Conservation (phyloP, 2,113 vertebrate genomes). For the Choloepus hoffmanni region DNA sequence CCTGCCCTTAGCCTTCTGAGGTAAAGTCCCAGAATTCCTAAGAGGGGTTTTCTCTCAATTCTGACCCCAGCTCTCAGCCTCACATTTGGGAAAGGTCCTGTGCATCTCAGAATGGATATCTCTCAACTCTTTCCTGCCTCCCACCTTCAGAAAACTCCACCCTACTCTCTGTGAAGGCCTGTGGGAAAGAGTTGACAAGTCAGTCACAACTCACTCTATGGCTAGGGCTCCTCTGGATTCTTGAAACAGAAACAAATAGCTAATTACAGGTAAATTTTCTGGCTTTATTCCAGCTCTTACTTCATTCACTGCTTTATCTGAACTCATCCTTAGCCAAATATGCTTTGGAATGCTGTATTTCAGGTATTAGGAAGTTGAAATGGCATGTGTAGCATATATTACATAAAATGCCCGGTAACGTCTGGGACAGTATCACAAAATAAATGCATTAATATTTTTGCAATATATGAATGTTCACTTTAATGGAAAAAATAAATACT, state of each 20-base stretch:
- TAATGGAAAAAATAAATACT: conserved; percentile 25
- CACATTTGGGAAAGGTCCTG: too few species aligned
- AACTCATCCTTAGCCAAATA: neutral
- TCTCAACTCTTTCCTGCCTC: too few species aligned
- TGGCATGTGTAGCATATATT: neutral
- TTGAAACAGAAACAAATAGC: neutral
- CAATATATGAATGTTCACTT: neutral
- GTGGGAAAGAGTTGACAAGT: too few species aligned
- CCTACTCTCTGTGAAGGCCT: too few species aligned
- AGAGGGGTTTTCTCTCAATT: too few species aligned
- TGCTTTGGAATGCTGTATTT: conserved; percentile 10
- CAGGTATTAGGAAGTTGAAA: neutral
- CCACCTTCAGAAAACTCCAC: too few species aligned
- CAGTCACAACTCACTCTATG: too few species aligned
- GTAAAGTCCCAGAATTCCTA: too few species aligned
- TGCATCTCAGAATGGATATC: too few species aligned
- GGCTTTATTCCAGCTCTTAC: neutral
- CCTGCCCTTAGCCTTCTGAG: too few species aligned
- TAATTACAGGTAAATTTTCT: neutral
- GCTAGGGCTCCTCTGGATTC: too few species aligned
- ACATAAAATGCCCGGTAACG: neutral
- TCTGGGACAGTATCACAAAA: neutral
- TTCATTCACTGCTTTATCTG: neutral
- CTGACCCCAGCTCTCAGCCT: too few species aligned
- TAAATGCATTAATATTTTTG: conserved; percentile 16